A percentile compares a stretch with the other conserved stretches of the same genome.
Evolutionary conservation across 1,140 invertebrate genomes (phyloP).

Genomic region (Temnothorax curvispinosus): DNA sequence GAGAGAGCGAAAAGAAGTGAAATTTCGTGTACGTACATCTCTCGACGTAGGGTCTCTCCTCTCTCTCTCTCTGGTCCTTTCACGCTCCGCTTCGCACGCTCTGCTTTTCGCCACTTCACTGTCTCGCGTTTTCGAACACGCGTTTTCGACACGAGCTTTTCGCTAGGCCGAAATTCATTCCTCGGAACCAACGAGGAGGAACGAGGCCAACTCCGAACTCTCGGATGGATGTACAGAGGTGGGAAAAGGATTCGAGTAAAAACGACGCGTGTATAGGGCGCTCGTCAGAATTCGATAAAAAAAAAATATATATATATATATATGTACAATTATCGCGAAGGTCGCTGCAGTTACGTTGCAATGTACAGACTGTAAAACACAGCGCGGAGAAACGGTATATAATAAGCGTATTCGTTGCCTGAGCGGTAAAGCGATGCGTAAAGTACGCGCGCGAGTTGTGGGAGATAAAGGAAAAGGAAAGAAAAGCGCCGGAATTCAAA

Average conservation of each 20-base stretch:
- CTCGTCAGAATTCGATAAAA: conserved; percentile 59
- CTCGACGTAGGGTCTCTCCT: neutral
- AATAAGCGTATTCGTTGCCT: conserved; percentile 74
- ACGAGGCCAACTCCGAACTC: neutral
- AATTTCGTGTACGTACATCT: conserved; percentile 58
- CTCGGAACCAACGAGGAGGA: neutral
- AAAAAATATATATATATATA: neutral
- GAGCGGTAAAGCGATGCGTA: conserved; percentile 12
- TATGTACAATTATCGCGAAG: conserved; percentile 42
- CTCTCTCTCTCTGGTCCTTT: neutral
- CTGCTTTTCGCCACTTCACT: neutral
- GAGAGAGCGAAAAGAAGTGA: neutral
- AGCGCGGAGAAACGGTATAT: conserved; percentile 30
- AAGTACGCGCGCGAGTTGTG: conserved; percentile 19
- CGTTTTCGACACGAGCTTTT: neutral
- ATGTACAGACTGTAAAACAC: conserved; percentile 36
- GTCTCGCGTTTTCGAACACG: too few species aligned
- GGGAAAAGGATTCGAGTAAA: neutral
- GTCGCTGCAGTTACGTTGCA: neutral
- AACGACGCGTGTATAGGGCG: conserved; percentile 74
- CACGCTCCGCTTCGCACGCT: too few species aligned
- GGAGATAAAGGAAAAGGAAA: neutral
- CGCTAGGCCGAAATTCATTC: neutral
- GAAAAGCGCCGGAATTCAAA: neutral
- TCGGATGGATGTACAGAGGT: neutral